Evolutionary conservation across 2,113 vertebrate species (phyloP), one percentile per base, ranked within the genome.

Genomic region (Tachycineta bicolor): DNA sequence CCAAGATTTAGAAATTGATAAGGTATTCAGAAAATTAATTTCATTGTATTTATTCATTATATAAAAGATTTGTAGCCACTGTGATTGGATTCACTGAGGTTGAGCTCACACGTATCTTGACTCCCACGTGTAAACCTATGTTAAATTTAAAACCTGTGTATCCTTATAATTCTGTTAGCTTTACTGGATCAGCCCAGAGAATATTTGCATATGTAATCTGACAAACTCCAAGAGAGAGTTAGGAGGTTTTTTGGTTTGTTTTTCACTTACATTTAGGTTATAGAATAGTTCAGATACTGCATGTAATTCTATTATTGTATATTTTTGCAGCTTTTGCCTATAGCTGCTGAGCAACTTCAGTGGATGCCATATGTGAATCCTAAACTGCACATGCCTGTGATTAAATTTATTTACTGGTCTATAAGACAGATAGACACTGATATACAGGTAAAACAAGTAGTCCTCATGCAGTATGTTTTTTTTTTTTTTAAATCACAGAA

Each of bases 371-470:
- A 95, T 77, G 97, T 98, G 83, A 98, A 98, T 55, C 56, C 93
- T 18, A 97, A 97, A 74, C 94, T 99, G 31, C 98, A 98, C 2
- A 28, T 98, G 28, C 96, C 98, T 55, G 93, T 99, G 26, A 83
- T 99, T 56, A 98, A 97, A 89, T 98, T 98, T 94, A 98, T 98
- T 93, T 98, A 99, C 94, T 98, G 98, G 98, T 94, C 97, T 83
- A 15, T 99, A 95, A 97, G 98, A 89, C 98, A 98, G 39, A 92
- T 99, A 58, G 98, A 99, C 74, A 96, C 59, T 34, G 97, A 96
- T 81, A 56, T 80, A 59, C 98, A 98, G 98, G 99, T 99, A 97
- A 96, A 52, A 37, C 7, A 71, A 77, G 9, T 65, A 63, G 37
- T 67, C 25, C 3, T 67, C 14, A 43, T 83, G 50, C 16, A 55